phyloP scores from a whole-genome alignment of 1,140 invertebrate species.

The Aporrectodea caliginosa region DNA sequence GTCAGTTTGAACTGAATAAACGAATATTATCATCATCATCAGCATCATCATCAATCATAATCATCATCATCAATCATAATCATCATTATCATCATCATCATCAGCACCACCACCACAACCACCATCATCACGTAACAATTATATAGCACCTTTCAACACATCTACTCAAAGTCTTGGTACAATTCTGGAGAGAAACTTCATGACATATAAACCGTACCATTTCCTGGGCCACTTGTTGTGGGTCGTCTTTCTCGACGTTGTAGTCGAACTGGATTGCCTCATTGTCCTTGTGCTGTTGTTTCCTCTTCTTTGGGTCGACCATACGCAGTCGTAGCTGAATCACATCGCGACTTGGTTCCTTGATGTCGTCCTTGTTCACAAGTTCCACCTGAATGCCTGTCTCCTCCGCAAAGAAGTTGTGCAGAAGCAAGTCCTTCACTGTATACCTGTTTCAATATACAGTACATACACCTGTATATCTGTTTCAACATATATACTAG shows the following conservation, averaged over 20 bases:
- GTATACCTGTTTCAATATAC: slow-evolving; percentile 67
- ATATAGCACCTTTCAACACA: too few relatives aligned
- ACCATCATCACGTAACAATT: too few relatives aligned
- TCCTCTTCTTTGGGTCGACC: slow-evolving; percentile 93
- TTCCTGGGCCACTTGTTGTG: slow-evolving; percentile 90
- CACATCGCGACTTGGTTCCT: slow-evolving; percentile 31
- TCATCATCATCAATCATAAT: too few relatives aligned
- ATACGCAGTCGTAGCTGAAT: slow-evolving; percentile 77
- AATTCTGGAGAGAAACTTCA: too few relatives aligned
- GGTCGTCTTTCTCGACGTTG: slow-evolving; percentile 85
- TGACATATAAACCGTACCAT: slow-evolving; percentile 66
- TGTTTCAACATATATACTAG: too few relatives aligned
- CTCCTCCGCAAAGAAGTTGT: slow-evolving; percentile 97
- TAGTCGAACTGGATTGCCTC: slow-evolving; percentile 99
- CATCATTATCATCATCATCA: too few relatives aligned
- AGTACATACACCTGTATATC: too few relatives aligned
- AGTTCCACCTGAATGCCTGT: slow-evolving; percentile 90
- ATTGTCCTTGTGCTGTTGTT: slow-evolving; percentile 94
- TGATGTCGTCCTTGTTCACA: slow-evolving; percentile 64
- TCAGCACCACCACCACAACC: too few relatives aligned
- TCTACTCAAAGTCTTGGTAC: too few relatives aligned
- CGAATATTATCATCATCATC: too few relatives aligned
- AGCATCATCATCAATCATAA: too few relatives aligned
- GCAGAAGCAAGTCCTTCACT: slow-evolving; percentile 89
- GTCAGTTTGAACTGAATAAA: too few relatives aligned